These are phyloP conservation scores for Micronisus gabar DNA, from an alignment of 2,113 vertebrate genomes.

Conservation along the genomic window DNA sequence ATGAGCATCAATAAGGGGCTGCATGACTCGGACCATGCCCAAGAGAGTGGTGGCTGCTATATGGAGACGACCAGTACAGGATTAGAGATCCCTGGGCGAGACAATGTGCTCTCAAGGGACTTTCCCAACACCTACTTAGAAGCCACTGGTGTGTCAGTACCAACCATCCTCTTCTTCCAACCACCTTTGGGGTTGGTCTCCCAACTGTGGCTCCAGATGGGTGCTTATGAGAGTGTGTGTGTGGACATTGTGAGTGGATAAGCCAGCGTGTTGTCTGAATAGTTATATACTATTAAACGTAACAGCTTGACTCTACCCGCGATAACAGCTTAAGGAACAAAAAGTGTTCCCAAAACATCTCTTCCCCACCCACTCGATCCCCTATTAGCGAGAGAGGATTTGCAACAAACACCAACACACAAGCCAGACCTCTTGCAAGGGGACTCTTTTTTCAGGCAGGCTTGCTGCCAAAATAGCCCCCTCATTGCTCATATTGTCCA, in stretches of 20 bases:
- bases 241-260: not conserved
- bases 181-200: not conserved
- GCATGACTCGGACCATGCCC: rapidly evolving
- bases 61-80: not conserved
- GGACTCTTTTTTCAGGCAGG: not conserved
- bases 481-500: not conserved
- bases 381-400: not conserved
- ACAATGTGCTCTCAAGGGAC: not conserved
- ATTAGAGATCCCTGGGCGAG: not conserved
- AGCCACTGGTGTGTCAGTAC: not conserved
- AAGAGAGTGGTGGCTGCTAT: not conserved
- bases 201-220: not conserved
- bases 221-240: not conserved
- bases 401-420: not conserved
- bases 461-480: not conserved
- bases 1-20: rapidly evolving
- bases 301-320: not conserved
- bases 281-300: not conserved
- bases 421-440: not conserved
- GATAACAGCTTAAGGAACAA: not conserved
- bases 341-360: not conserved
- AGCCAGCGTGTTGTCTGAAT: not conserved
- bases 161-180: not conserved
- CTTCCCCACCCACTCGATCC: not conserved
- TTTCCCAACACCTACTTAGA: not conserved